Evolutionary conservation across 2,113 vertebrate species (phyloP), one percentile per base, ranked within the genome.

Genomic region (Leucopsar rothschildi): DNA sequence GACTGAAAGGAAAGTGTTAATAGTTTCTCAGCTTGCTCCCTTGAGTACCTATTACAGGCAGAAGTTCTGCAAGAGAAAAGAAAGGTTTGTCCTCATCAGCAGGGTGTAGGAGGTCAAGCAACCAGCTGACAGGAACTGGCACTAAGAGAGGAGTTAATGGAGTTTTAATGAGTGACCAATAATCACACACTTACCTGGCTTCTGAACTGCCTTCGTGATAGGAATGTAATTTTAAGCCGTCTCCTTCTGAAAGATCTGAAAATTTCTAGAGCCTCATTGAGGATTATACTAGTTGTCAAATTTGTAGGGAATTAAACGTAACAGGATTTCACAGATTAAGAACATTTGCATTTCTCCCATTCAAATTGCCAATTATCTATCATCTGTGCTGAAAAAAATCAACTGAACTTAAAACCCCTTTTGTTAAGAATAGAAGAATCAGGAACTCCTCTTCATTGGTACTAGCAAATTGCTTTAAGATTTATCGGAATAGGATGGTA

Each of bases 351-450:
- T 88, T 70, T 90, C 94, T 72, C 35, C 44, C 66, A 93, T 93
- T 90, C 84, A 92, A 94, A 94, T 73, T 29, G 73, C 82, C 42
- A 77, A 93, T 93, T 91, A 95, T 42, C 66, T 92, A 64, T 91
- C 79, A 52, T 90, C 89, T 93, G 40, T 33, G 50, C 27, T 72
- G 77, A 66, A 73, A 79, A 69, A 72, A 89, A 88, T 81, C 70
- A 96, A 50, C 65, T 92, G 92, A 96, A 78, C 56, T 89, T 92
- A 92, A 97, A 96, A 40, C 13, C 15, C 17, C 71, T 94, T 92
- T 77, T 96, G 75, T 91, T 92, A 90, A 44, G 86, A 76, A 96
- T 39, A 93, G 79, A 61, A 93, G 73, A 61, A 61, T 77, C 79
- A 91, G 87, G 92, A 80, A 77, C 37, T 35, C 77, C 49, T 88